Evolutionary conservation across 2,113 vertebrate genomes (phyloP).

Genomic region (Cyprinodon brontotheroides): DNA sequence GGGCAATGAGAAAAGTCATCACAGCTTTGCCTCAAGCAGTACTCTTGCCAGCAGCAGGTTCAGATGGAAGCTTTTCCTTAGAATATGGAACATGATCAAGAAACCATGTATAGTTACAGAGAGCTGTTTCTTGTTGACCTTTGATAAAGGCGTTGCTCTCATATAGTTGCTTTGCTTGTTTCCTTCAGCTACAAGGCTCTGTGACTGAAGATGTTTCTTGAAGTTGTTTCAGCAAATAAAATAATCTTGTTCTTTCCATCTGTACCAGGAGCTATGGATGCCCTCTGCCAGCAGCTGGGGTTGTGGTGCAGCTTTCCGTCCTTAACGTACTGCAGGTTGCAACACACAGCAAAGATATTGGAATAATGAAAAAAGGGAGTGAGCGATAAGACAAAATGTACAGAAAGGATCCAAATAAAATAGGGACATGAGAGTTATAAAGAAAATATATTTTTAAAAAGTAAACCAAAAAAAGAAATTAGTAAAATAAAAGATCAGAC

Average conservation of each 20-base stretch:
- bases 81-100: conserved; percentile 41
- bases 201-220: conserved; percentile 53
- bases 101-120: conserved; percentile 63
- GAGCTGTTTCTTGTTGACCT: conserved; percentile 46
- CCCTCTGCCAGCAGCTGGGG: conserved; percentile 54
- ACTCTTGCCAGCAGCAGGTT: conserved; percentile 48
- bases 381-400: neutral
- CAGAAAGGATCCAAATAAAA: neutral
- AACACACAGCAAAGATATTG: neutral
- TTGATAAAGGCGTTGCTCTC: conserved; percentile 46
- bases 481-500: neutral
- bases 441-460: conserved; percentile 10
- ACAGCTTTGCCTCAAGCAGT: conserved; percentile 57
- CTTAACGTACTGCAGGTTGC: conserved; percentile 34
- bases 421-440: neutral
- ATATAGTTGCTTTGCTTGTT: conserved; percentile 50
- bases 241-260: conserved; percentile 59
- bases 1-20: conserved; percentile 56
- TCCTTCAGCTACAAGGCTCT: conserved; percentile 35
- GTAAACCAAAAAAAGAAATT: conserved; percentile 23
- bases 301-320: conserved; percentile 41
- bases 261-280: conserved; percentile 55
- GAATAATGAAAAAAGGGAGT: neutral
- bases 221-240: conserved; percentile 58
- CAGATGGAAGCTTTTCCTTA: conserved; percentile 54